phyloP scores from a whole-genome alignment of 2,113 vertebrate species.

The Callocephalon fimbriatum region DNA sequence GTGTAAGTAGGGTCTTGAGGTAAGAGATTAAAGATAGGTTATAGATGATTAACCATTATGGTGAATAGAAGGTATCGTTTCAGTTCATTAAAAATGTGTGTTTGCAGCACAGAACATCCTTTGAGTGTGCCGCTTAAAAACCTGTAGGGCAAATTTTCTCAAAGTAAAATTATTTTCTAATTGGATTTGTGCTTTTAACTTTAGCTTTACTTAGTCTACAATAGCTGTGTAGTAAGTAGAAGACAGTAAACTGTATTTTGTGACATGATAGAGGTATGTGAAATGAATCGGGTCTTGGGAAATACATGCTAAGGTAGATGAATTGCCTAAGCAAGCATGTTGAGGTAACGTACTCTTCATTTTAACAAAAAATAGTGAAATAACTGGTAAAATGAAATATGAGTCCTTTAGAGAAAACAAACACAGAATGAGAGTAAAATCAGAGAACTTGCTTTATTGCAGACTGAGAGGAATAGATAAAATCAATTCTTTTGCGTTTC shows the following conservation, averaged over 20 bases:
- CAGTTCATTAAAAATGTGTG: neutral
- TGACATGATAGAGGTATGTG: neutral
- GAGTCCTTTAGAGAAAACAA: neutral
- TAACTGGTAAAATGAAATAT: neutral
- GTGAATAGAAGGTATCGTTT: neutral
- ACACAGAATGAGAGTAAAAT: neutral
- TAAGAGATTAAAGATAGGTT: neutral
- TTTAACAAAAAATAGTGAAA: neutral
- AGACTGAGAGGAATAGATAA: neutral
- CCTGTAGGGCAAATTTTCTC: neutral
- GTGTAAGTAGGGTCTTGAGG: neutral
- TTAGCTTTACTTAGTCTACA: neutral
- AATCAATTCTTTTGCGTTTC: neutral
- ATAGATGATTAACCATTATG: fast-evolving
- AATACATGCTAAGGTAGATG: neutral
- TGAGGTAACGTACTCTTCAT: neutral
- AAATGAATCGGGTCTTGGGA: neutral
- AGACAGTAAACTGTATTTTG: neutral
- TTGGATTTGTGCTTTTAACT: neutral
- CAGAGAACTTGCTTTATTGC: neutral
- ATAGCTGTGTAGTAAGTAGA: neutral
- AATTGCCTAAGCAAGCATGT: neutral
- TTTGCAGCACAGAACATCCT: neutral
- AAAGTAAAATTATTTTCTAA: neutral
- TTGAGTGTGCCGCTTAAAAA: neutral